A percentile compares a stretch with the other conserved stretches of the same genome.
Evolutionary conservation across 2,797 vertebrate genomes (phyloP).

Genomic region (Microcaecilia unicolor): DNA sequence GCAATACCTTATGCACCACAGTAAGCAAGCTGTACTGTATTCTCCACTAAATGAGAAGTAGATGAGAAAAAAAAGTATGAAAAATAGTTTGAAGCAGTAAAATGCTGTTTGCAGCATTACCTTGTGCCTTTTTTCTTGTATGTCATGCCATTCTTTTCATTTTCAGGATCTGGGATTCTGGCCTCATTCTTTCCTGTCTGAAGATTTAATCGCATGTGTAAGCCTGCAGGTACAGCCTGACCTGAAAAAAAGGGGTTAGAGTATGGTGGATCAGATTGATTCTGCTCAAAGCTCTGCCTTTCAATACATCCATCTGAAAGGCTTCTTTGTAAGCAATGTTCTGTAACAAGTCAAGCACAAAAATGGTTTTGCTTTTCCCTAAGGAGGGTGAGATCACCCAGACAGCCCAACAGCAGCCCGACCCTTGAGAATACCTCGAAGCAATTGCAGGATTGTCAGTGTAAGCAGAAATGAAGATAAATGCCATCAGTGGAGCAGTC

Average conservation of each 20-base stretch:
- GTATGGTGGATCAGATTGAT: rapidly evolving
- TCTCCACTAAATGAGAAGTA: too few relatives aligned
- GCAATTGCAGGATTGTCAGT: background rate
- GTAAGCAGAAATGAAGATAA: background rate
- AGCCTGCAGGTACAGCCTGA: conserved; percentile 78
- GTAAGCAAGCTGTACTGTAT: too few relatives aligned
- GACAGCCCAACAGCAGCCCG: rapidly evolving
- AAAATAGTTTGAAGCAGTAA: too few relatives aligned
- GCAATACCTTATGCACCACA: too few relatives aligned
- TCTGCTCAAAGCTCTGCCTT: rapidly evolving
- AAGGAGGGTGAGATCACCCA: rapidly evolving
- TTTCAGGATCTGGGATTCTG: conserved; percentile 40
- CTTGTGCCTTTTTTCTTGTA: conserved; percentile 40
- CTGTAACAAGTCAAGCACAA: rapidly evolving
- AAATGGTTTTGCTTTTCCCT: rapidly evolving
- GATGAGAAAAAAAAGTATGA: too few relatives aligned
- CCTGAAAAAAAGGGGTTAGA: conserved; percentile 46
- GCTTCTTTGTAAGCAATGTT: background rate
- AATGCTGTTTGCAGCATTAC: conserved; percentile 28
- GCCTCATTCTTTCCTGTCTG: conserved; percentile 84
- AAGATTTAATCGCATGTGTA: conserved; percentile 79
- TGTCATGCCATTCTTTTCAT: conserved; percentile 26
- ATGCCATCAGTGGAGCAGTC: rapidly evolving
- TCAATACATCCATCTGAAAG: rapidly evolving
- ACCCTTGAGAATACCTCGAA: background rate